These are phyloP conservation scores for Zaprionus gabonicus DNA, from an alignment of 1,140 invertebrate genomes.

Conservation along the genomic window DNA sequence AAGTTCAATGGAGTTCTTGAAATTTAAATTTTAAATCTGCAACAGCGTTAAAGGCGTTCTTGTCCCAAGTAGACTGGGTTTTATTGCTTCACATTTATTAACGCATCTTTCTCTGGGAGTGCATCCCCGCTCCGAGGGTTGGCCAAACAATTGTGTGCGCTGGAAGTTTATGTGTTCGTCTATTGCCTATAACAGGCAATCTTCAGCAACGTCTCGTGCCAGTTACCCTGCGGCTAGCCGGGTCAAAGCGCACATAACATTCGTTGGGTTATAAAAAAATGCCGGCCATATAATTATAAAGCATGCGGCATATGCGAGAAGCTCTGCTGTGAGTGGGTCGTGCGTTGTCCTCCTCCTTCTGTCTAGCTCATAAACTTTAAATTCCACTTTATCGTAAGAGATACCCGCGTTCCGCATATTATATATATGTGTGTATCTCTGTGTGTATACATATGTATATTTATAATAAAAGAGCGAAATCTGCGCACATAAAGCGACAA, in stretches of 20 bases:
- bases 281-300: conserved; percentile 69
- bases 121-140: neutral
- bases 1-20: neutral
- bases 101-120: conserved; percentile 1
- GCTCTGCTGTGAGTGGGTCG: conserved; percentile 16
- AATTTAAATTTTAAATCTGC: neutral
- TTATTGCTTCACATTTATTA: conserved; percentile 15
- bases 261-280: conserved; percentile 59
- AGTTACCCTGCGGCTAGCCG: neutral
- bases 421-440: conserved; percentile 19
- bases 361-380: conserved; percentile 77
- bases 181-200: conserved; percentile 53
- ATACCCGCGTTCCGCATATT: conserved; percentile 55
- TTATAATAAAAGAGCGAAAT: conserved; percentile 55
- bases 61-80: neutral
- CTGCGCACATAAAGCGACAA: conserved; percentile 72
- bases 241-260: conserved; percentile 53
- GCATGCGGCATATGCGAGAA: conserved; percentile 43
- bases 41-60: neutral
- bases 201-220: conserved; percentile 24
- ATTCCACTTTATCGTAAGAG: conserved; percentile 73
- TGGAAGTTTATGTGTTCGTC: conserved; percentile 44
- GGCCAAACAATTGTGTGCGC: conserved; percentile 14
- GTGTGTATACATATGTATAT: conserved; percentile 28
- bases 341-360: conserved; percentile 17